Evolutionary conservation across 1,140 invertebrate genomes (phyloP).

Genomic region (Cydia strobilella): DNA sequence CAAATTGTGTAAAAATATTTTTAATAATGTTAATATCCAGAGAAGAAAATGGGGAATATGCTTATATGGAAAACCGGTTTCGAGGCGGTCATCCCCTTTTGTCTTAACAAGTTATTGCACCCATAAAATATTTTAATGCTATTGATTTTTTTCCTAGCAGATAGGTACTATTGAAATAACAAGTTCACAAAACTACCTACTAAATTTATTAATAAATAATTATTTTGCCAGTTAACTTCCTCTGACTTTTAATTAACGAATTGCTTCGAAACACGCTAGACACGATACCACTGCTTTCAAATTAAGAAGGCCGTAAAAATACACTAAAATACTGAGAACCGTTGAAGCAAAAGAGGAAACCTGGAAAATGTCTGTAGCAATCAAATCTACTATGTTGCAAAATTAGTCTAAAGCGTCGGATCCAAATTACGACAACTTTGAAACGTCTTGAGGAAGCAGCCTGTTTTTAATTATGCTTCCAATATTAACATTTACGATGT

Average conservation of each 20-base stretch:
- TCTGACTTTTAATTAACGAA: neutral
- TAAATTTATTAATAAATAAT: neutral
- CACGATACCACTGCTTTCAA: slow-evolving; percentile 23
- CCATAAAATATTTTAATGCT: neutral
- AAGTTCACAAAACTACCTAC: neutral
- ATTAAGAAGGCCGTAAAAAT: slow-evolving; percentile 26
- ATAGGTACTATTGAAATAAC: neutral
- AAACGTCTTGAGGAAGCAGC: slow-evolving; percentile 15
- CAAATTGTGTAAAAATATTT: no score
- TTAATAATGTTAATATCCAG: no score
- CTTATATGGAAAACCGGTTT: no score
- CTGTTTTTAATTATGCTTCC: slow-evolving; percentile 19
- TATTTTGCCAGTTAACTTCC: neutral
- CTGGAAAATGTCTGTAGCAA: slow-evolving; percentile 28
- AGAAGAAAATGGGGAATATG: no score
- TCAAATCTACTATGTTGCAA: slow-evolving; percentile 29
- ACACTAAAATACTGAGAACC: slow-evolving; percentile 25
- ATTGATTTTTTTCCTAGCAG: neutral
- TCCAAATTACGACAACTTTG: slow-evolving; percentile 30
- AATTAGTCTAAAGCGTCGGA: slow-evolving; percentile 23
- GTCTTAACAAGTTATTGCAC: no score
- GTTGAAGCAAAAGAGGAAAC: slow-evolving; percentile 27
- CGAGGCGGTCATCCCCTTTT: no score
- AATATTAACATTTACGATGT: slow-evolving; percentile 22
- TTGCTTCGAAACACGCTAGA: slow-evolving; percentile 2